Percentiles rank a stretch among this genome's conserved stretches.
Conservation (phyloP, 2,797 vertebrate genomes). For the Spondyliosoma cantharus region DNA sequence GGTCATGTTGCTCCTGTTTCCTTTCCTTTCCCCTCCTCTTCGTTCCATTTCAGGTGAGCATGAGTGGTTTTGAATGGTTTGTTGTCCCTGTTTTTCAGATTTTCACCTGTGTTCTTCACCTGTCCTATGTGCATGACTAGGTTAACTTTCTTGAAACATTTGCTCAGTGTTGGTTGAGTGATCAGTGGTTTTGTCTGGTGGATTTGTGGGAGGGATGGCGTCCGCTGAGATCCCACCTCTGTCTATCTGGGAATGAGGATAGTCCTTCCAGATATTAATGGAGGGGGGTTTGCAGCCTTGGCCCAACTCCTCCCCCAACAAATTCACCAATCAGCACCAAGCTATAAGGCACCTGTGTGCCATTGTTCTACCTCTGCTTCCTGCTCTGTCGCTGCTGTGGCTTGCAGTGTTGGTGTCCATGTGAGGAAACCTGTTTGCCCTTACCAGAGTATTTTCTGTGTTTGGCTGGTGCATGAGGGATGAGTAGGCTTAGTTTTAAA, state of each 20-base stretch:
- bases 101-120: not conserved
- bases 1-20: not conserved
- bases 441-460: too few relatives aligned
- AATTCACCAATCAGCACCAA: too few relatives aligned
- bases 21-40: not conserved
- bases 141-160: not conserved
- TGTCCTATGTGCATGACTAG: not conserved
- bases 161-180: not conserved
- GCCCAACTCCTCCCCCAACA: too few relatives aligned
- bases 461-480: too few relatives aligned
- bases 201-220: not conserved
- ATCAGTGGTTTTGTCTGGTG: not conserved
- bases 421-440: too few relatives aligned
- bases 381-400: not conserved
- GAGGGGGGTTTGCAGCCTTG: not conserved
- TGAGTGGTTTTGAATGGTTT: not conserved
- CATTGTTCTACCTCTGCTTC: too few relatives aligned
- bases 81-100: not conserved
- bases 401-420: not conserved
- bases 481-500: too few relatives aligned
- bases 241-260: not conserved
- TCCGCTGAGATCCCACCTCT: not conserved
- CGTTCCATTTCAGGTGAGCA: not conserved
- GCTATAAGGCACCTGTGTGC: too few relatives aligned
- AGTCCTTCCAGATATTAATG: not conserved